These are phyloP conservation scores for Hyperopisus bebe DNA, from an alignment of 2,113 vertebrate genomes.

Conservation along the genomic window DNA sequence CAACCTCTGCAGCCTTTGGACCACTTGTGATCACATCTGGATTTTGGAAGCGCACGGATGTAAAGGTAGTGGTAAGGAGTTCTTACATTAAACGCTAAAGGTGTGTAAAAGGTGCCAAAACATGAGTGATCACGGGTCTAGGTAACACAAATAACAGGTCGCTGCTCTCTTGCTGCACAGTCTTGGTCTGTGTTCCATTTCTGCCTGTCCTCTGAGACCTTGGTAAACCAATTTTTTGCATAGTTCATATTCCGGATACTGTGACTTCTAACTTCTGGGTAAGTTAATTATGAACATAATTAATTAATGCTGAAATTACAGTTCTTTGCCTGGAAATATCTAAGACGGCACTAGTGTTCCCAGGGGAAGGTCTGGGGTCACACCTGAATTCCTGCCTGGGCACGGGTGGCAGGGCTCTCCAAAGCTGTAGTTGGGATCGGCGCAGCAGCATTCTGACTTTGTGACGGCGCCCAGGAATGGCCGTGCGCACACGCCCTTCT, in stretches of 20 bases:
- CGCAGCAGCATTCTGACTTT: conserved; percentile 70
- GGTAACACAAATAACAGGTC: background rate
- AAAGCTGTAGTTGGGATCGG: conserved; percentile 62
- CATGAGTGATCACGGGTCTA: background rate
- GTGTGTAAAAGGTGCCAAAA: background rate
- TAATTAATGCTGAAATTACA: background rate
- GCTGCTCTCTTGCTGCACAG: background rate
- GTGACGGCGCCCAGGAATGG: conserved; percentile 65
- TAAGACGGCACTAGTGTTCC: background rate
- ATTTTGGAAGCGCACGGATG: background rate
- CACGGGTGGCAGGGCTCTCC: conserved; percentile 65
- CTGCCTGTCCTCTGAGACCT: background rate
- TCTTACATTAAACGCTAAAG: background rate
- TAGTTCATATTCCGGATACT: background rate
- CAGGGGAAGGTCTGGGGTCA: background rate
- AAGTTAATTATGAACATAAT: background rate
- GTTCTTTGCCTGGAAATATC: background rate
- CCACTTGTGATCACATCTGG: background rate
- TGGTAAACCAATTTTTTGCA: background rate
- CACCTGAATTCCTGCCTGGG: conserved; percentile 63
- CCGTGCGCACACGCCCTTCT: conserved; percentile 54
- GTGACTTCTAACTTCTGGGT: background rate
- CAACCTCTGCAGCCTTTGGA: background rate
- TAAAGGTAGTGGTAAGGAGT: background rate
- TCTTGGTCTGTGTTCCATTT: background rate